Base-by-base conservation (phyloP, 2,888 invertebrate species). In the Ramazzottius varieornatus region DNA sequence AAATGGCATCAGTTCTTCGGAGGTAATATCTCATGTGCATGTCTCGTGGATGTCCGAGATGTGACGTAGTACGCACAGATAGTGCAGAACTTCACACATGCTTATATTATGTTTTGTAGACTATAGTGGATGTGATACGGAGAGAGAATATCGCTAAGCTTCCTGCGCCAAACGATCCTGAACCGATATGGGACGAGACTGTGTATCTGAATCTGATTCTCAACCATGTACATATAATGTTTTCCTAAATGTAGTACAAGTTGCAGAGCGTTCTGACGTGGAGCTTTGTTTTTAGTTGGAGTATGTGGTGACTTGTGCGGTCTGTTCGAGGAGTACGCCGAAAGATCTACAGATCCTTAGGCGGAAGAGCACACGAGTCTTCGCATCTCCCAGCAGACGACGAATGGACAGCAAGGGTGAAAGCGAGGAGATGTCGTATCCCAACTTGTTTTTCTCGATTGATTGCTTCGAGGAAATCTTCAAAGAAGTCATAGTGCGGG, bases 391-490 rank as follows among this genome's bases (percentile, higher is more conserved):
- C 8, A 92, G 92, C 76, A 83, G 90, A 65, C 81, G 96, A 73
- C 84, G 91, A 78, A 96, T 98, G 92, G 91, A 93, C 77, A 88
- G 88, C 16, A 98, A 98, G 78, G 96, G 96, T 54, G 94, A 94
- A 73, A 84, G 88, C 66, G 98, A 98, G 77, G 93, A 94, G 80
- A 94, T 98, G 77, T 92, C 94, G 54, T 98, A 94, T 79, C 98
- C 98, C 1, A 90, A 93, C 80, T 90, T 98, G 72, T 98, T 93
- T 79, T 98, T 98, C 79, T 92, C 92, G 84, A 92, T 96, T 67
- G 96, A 98, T 79, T 93, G 94, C 79, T 96, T 94, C 77, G 94
- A 96, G 77, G 93, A 94, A 83, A 83, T 92, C 68, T 96, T 96
- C 81, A 86, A 87, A 79, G 94, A 98, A 80, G 91, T 96, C 74